Evolutionary conservation across 1,140 invertebrate species (phyloP).

Genomic region (Tribolium madens): DNA sequence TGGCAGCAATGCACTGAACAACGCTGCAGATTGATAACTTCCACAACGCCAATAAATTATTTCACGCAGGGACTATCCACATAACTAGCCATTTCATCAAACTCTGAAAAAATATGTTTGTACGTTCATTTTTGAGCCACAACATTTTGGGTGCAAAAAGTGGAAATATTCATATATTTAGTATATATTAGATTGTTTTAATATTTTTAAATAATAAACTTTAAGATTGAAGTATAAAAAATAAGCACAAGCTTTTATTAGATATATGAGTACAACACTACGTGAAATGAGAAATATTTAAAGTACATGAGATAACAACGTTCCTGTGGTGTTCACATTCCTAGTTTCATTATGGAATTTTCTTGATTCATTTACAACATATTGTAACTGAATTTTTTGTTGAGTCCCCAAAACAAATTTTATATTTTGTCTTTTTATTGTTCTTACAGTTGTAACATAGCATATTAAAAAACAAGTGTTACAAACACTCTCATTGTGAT

Average conservation of each 20-base stretch:
- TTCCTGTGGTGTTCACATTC: slow-evolving; percentile 5
- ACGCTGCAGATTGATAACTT: slow-evolving; percentile 25
- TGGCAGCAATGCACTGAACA: slow-evolving; percentile 19
- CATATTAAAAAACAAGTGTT: too few species aligned
- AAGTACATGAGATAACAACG: not conserved
- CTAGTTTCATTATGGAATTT: not conserved
- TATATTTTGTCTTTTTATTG: too few species aligned
- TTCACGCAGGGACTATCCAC: slow-evolving; percentile 15
- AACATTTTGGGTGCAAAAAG: too few species aligned
- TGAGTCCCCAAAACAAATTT: too few species aligned
- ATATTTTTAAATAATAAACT: not conserved
- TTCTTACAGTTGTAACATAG: too few species aligned
- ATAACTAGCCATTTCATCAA: slow-evolving; percentile 24
- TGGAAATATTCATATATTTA: too few species aligned
- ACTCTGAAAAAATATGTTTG: slow-evolving; percentile 7
- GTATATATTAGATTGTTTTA: too few species aligned
- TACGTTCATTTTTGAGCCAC: not conserved
- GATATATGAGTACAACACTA: not conserved
- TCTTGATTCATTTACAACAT: not conserved
- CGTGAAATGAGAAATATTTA: slow-evolving; percentile 18
- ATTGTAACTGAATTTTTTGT: not conserved
- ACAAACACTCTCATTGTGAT: too few species aligned
- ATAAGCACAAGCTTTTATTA: not conserved
- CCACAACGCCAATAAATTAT: slow-evolving; percentile 23
- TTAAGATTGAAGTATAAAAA: not conserved